Conservation (phyloP, 1,140 invertebrate species). For the Orchesella cincta region DNA sequence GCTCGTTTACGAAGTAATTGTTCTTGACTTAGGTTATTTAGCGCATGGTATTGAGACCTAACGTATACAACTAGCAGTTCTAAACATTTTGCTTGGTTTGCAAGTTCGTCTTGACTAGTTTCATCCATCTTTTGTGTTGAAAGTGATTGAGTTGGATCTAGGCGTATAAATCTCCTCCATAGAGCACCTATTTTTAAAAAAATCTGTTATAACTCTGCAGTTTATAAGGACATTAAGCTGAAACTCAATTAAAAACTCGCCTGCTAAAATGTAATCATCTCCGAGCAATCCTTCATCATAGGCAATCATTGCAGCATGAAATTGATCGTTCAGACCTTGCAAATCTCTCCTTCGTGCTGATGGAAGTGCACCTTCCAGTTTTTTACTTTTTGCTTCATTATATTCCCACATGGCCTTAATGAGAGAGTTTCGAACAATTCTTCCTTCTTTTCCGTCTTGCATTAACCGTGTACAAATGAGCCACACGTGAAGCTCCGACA, state of each 20-base stretch:
- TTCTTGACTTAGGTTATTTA: slow-evolving; percentile 36
- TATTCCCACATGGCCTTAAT: slow-evolving; percentile 80
- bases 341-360: slow-evolving; percentile 52
- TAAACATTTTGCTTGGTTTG: slow-evolving; percentile 33
- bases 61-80: slow-evolving; percentile 49
- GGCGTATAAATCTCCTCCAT: slow-evolving; percentile 76
- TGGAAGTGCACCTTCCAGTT: slow-evolving; percentile 63
- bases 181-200: slow-evolving; percentile 61
- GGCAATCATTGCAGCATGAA: slow-evolving; percentile 78
- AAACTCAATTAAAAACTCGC: slow-evolving; percentile 45
- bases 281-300: slow-evolving; percentile 81
- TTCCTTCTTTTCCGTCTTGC: slow-evolving; percentile 71
- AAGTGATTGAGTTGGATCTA: neutral
- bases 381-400: slow-evolving; percentile 68
- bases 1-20: slow-evolving; percentile 28
- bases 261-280: slow-evolving; percentile 72
- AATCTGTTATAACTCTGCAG: too few species aligned
- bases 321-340: slow-evolving; percentile 68
- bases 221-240: too few species aligned
- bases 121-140: slow-evolving; percentile 15
- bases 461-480: slow-evolving; percentile 73
- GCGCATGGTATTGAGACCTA: slow-evolving; percentile 39
- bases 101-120: slow-evolving; percentile 40
- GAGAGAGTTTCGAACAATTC: slow-evolving; percentile 69
- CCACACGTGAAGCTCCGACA: slow-evolving; percentile 84